phyloP scores from a whole-genome alignment of 2,797 vertebrate genomes.

The Hippocampus kuda region DNA sequence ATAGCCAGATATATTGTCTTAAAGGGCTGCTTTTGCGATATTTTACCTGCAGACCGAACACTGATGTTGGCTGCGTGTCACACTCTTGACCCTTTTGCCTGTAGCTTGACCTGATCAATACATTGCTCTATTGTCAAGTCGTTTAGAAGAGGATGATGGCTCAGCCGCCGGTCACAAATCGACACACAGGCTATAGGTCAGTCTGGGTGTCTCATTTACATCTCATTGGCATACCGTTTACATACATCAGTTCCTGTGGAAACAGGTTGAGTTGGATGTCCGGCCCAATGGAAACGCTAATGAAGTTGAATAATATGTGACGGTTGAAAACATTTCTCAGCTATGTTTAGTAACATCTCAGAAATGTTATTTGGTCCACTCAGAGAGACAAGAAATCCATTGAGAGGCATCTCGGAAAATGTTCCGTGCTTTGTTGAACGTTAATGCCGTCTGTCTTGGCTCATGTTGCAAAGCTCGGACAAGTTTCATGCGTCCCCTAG shows the following conservation, averaged over 20 bases:
- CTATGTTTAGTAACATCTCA: neutral
- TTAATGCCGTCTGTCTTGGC: neutral
- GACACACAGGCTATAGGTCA: constrained; percentile 57
- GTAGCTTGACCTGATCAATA: constrained; percentile 62
- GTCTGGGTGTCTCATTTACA: constrained; percentile 40
- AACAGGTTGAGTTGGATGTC: constrained; percentile 1
- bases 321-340: neutral
- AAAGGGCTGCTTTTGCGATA: constrained; percentile 6
- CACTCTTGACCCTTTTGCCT: constrained; percentile 48
- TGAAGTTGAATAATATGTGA: too few species aligned
- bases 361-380: neutral
- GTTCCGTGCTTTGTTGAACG: neutral
- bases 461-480: neutral
- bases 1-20: constrained; percentile 12
- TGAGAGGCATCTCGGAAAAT: neutral
- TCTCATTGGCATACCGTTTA: constrained; percentile 50
- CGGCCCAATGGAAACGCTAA: neutral
- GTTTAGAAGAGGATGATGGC: constrained; percentile 62
- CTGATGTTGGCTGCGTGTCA: constrained; percentile 16
- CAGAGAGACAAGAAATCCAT: neutral
- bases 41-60: constrained; percentile 38
- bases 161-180: constrained; percentile 61
- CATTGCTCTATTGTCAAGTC: constrained; percentile 62
- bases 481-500: neutral
- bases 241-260: constrained; percentile 34